A percentile compares a stretch with the other conserved stretches of the same genome.
These are phyloP conservation scores for Epinephelus malabaricus DNA, from an alignment of 2,797 vertebrate species.

Conservation along the genomic window DNA sequence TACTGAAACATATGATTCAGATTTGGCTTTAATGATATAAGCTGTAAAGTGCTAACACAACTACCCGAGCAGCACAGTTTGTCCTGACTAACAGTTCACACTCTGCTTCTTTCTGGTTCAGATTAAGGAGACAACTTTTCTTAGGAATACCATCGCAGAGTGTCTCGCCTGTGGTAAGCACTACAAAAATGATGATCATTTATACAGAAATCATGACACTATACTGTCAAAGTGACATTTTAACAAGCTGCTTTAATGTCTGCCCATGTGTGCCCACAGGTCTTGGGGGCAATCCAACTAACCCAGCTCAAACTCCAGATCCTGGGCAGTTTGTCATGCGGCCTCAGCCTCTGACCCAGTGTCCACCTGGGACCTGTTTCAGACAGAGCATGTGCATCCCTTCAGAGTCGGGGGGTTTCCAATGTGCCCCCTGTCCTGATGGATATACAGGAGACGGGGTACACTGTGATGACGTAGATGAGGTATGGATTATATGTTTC, in stretches of 20 bases:
- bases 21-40: background rate
- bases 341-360: conserved; percentile 68
- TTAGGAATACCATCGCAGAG: conserved; percentile 94
- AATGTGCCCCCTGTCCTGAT: conserved; percentile 93
- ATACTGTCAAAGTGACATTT: conserved; percentile 11
- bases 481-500: conserved; percentile 83
- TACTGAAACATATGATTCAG: conserved; percentile 10
- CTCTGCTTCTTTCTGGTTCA: conserved; percentile 67
- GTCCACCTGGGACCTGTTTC: conserved; percentile 91
- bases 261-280: conserved; percentile 45
- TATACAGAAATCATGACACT: background rate
- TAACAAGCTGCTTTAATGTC: conserved; percentile 1
- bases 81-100: conserved; percentile 11
- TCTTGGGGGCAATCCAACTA: conserved; percentile 59
- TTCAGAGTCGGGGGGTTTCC: conserved; percentile 85
- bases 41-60: conserved; percentile 3
- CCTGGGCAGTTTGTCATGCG: conserved; percentile 17
- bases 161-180: conserved; percentile 95
- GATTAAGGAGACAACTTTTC: conserved; percentile 95
- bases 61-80: background rate
- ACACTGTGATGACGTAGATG: conserved; percentile 93
- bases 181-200: background rate
- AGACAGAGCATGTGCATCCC: conserved; percentile 89
- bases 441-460: conserved; percentile 94
- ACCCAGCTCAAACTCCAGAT: conserved; percentile 39